Percentiles rank a stretch among this genome's conserved stretches.
Conservation (phyloP, 2,113 vertebrate species). For the Elephantulus edwardii region DNA sequence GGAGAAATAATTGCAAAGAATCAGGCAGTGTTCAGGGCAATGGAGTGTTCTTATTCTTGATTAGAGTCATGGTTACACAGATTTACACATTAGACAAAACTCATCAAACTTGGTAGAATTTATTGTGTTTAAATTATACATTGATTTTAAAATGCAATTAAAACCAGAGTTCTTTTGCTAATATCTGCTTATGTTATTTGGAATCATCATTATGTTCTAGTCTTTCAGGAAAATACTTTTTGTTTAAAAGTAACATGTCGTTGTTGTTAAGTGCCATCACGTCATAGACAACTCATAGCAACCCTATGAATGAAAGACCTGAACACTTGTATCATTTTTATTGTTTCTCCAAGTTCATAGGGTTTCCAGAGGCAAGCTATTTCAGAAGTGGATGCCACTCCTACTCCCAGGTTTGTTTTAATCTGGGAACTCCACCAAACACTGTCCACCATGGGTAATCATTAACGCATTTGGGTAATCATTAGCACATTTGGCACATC, state of each 20-base stretch:
- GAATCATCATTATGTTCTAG: background rate
- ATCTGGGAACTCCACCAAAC: no score
- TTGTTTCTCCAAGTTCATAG: no score
- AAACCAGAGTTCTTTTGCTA: background rate
- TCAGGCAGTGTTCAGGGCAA: background rate
- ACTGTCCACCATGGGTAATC: no score
- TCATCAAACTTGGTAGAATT: background rate
- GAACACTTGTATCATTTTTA: no score
- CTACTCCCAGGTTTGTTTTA: no score
- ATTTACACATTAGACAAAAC: background rate
- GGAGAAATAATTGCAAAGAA: background rate
- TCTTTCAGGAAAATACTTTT: background rate
- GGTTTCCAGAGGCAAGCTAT: no score
- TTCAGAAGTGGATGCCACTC: no score
- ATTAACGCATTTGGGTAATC: no score
- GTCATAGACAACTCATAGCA: no score
- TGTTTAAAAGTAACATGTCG: background rate
- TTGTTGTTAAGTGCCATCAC: no score
- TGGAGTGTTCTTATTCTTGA: background rate
- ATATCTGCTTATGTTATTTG: background rate
- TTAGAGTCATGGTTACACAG: background rate
- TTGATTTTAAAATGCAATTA: background rate
- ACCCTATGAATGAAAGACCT: no score
- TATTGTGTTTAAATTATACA: slow-evolving; percentile 3
- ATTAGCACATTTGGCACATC: no score